A percentile compares a stretch with the other conserved stretches of the same genome.
These are phyloP conservation scores for Cheilosia vulpina DNA, from an alignment of 2,888 invertebrate species.

Conservation along the genomic window DNA sequence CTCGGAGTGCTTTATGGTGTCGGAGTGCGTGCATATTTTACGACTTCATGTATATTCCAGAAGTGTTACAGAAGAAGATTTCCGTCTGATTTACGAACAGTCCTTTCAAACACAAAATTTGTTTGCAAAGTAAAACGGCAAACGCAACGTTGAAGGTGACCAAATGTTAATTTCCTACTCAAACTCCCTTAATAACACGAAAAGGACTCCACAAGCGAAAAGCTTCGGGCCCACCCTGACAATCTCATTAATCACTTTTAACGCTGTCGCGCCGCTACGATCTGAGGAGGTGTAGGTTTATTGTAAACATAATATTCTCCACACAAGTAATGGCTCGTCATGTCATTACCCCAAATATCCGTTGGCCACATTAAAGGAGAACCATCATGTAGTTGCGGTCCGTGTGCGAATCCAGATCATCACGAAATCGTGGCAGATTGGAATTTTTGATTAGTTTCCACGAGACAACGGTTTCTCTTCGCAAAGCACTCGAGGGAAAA, in stretches of 20 bases:
- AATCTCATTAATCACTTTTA: slow-evolving; percentile 47
- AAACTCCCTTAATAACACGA: background rate
- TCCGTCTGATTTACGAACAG: background rate
- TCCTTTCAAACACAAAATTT: background rate
- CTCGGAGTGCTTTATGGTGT: background rate
- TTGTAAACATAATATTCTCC: slow-evolving; percentile 24
- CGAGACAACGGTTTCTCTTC: slow-evolving; percentile 22
- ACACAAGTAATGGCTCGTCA: background rate
- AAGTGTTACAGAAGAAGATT: background rate
- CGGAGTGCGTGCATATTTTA: background rate
- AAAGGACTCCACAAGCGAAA: background rate
- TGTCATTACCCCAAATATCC: slow-evolving; percentile 31
- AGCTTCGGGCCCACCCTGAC: background rate
- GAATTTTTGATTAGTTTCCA: slow-evolving; percentile 26
- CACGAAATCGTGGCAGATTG: slow-evolving; percentile 30
- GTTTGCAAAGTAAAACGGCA: background rate
- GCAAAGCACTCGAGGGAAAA: background rate
- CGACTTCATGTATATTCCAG: background rate
- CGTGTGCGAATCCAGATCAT: slow-evolving; percentile 20
- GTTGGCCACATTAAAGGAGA: slow-evolving; percentile 40
- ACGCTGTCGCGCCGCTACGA: slow-evolving; percentile 26
- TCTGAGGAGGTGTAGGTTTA: slow-evolving; percentile 25
- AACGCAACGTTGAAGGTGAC: background rate
- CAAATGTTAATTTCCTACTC: background rate
- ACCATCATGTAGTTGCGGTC: slow-evolving; percentile 9